phyloP scores from a whole-genome alignment of 2,113 vertebrate genomes.

The Ornithorhynchus anatinus region DNA sequence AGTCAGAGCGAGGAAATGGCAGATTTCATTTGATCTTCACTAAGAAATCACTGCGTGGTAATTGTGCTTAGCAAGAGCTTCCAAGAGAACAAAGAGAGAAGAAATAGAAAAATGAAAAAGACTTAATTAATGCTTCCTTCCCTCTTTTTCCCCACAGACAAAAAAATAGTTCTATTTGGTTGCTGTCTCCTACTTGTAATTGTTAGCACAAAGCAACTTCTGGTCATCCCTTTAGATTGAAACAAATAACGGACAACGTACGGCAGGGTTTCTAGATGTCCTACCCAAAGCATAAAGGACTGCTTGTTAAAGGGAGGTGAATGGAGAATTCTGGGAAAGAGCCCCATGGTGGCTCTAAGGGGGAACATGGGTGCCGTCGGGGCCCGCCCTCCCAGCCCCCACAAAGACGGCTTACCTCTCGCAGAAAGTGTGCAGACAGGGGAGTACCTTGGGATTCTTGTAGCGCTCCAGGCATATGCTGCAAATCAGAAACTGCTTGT shows the following conservation, averaged over 20 bases:
- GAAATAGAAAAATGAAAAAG: background rate
- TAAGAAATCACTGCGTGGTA: background rate
- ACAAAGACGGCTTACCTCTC: conserved; percentile 77
- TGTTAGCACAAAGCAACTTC: background rate
- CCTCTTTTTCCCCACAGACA: too few species aligned
- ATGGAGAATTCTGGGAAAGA: background rate
- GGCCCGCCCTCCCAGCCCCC: background rate
- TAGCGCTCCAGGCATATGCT: conserved; percentile 99
- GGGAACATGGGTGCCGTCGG: background rate
- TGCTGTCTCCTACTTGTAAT: background rate
- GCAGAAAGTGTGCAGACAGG: conserved; percentile 95
- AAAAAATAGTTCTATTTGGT: conserved; percentile 6
- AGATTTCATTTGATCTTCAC: background rate
- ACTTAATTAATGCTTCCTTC: background rate
- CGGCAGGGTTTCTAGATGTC: background rate
- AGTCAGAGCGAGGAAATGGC: background rate
- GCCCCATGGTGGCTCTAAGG: background rate
- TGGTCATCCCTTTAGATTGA: background rate
- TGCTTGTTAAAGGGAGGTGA: background rate
- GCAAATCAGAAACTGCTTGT: conserved; percentile 99
- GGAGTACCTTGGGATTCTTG: conserved; percentile 96
- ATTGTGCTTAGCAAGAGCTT: background rate
- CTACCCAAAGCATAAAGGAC: conserved; percentile 6
- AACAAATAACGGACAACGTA: background rate
- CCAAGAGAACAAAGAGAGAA: background rate